phyloP scores from a whole-genome alignment of 2,797 vertebrate species.

The Mormyrops boulengeri region DNA sequence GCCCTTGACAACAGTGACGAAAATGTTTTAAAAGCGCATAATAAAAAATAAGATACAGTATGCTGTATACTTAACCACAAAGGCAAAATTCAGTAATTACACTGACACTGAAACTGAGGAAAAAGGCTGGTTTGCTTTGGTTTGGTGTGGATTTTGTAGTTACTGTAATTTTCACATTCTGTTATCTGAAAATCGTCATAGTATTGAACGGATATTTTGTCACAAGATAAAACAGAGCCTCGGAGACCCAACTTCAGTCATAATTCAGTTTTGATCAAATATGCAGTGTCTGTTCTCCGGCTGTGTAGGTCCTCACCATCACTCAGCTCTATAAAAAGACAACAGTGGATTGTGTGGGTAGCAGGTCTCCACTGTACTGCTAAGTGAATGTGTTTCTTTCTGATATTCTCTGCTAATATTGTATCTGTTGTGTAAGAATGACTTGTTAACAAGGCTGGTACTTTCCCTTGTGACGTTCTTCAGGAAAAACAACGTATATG shows the following conservation, averaged over 20 bases:
- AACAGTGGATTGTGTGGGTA: neutral
- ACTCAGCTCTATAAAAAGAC: neutral
- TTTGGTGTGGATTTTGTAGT: neutral
- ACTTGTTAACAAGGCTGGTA: neutral
- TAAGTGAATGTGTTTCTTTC: neutral
- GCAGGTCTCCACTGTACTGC: neutral
- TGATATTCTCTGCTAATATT: neutral
- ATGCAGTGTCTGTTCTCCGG: neutral
- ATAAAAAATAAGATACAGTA: neutral
- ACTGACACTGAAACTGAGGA: neutral
- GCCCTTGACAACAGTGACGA: neutral
- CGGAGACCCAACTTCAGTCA: neutral
- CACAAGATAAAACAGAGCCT: neutral
- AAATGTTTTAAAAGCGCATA: neutral
- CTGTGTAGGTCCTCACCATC: neutral
- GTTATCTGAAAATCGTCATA: neutral
- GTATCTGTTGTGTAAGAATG: neutral
- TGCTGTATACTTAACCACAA: neutral
- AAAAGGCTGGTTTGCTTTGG: neutral
- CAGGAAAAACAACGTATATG: constrained; percentile 26
- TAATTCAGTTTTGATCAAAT: neutral
- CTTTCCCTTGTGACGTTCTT: neutral
- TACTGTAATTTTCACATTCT: neutral
- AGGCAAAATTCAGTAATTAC: neutral
- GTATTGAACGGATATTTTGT: neutral